Conservation (phyloP, 2,797 vertebrate genomes). For the Melanotaenia boesemani region DNA sequence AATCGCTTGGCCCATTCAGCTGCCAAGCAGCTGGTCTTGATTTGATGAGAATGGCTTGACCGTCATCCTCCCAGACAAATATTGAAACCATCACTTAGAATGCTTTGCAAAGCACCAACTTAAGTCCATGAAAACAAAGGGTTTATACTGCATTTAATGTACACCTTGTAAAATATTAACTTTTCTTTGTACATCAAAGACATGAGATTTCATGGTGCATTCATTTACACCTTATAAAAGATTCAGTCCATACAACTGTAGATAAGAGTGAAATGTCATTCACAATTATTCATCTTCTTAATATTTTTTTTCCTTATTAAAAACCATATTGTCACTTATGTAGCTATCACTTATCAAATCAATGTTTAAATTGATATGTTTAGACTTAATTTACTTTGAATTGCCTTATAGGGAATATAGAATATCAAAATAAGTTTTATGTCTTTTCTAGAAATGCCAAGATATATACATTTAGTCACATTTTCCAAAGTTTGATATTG, state of each 20-base stretch:
- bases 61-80: too few relatives aligned
- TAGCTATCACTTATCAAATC: not conserved
- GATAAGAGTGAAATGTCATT: not conserved
- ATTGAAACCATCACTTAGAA: not conserved
- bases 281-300: not conserved
- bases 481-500: not conserved
- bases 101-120: not conserved
- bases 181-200: not conserved
- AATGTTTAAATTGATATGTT: not conserved
- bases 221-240: not conserved
- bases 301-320: not conserved
- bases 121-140: not conserved
- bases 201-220: not conserved
- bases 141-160: not conserved
- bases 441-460: not conserved
- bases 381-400: not conserved
- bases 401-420: not conserved
- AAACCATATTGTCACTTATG: too few relatives aligned
- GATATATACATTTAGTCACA: not conserved
- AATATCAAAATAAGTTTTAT: not conserved
- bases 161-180: not conserved
- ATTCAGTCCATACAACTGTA: not conserved
- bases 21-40: too few relatives aligned
- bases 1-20: too few relatives aligned
- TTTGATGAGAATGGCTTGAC: too few relatives aligned